These are phyloP conservation scores for Ataeniobius toweri DNA, from an alignment of 2,797 vertebrate species.

Conservation along the genomic window DNA sequence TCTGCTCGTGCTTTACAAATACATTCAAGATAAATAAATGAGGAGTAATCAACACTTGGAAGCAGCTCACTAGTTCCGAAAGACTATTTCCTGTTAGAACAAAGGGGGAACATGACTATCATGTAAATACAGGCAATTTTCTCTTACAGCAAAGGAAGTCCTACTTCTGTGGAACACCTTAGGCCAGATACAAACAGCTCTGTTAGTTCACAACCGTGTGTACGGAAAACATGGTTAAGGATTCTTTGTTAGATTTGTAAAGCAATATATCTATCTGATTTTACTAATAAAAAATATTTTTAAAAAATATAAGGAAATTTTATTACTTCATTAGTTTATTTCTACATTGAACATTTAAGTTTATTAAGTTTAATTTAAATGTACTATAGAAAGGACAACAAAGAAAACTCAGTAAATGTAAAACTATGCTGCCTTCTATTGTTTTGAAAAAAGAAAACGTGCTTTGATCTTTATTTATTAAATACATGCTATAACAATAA, in stretches of 20 bases:
- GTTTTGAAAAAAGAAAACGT: not conserved
- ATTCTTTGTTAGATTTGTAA: not conserved
- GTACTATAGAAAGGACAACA: not conserved
- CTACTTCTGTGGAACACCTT: not conserved
- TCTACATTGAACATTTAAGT: not conserved
- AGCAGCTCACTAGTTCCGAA: constrained; percentile 9
- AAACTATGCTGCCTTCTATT: not conserved
- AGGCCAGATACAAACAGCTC: not conserved
- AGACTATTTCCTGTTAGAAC: constrained; percentile 16
- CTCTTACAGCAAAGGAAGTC: constrained; percentile 8
- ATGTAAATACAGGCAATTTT: constrained; percentile 15
- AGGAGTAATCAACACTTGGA: constrained; percentile 35
- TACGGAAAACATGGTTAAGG: constrained; percentile 7
- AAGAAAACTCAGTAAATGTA: not conserved
- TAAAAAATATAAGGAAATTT: not conserved
- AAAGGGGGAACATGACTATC: constrained; percentile 19
- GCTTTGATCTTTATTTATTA: not conserved
- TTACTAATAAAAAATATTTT: not conserved
- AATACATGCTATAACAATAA: not conserved
- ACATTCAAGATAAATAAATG: constrained; percentile 53
- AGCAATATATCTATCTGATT: not conserved
- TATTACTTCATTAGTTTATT: not conserved
- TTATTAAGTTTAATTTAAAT: not conserved
- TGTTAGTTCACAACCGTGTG: constrained; percentile 18
- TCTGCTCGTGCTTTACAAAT: constrained; percentile 44